Evolutionary conservation across 2,888 invertebrate species (phyloP), one percentile per base, ranked within the genome.

Genomic region (Amphimallon solstitiale): DNA sequence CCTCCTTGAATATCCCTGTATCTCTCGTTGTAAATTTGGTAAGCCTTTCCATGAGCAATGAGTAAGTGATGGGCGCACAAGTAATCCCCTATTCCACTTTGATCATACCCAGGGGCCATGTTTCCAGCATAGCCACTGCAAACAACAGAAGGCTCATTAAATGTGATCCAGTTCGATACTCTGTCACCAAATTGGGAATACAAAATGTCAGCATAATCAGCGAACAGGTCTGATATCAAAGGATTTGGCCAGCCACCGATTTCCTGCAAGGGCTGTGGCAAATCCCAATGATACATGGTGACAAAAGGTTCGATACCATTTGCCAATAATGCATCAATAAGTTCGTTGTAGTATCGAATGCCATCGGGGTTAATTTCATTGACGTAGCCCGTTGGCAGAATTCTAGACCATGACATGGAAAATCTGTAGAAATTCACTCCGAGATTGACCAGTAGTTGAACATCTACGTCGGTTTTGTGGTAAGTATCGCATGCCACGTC

Each of bases 231-330:
- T 0, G 85, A 85, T 51, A 88, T 84, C 9, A 85, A 68, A 78
- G 84, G 10, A 84, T 81, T 71, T 80, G 86, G 84, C 88, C 88
- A 89, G 0, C 89, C 89, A 0, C 89, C 89, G 2, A 88, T 77
- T 51, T 87, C 85, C 81, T 87, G 85, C 14, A 88, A 77, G 2
- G 74, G 66, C 73, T 88, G 86, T 0, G 89, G 89, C 65, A 89
- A 81, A 75, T 90, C 89, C 88, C 88, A 89, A 74, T 90, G 89
- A 80, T 88, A 89, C 76, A 89, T 81, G 0, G 88, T 88, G 6
- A 87, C 84, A 43, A 86, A 72, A 0, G 90, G 89, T 56, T 80
- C 74, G 63, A 92, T 88, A 10, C 82, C 82, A 60, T 85, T 81
- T 0, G 75, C 80, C 29, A 29, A 29, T 1, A 29, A 9, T 29